Percentiles rank a stretch among this genome's conserved stretches.
Conservation (phyloP, 2,113 vertebrate genomes). For the Takifugu bimaculatus region DNA sequence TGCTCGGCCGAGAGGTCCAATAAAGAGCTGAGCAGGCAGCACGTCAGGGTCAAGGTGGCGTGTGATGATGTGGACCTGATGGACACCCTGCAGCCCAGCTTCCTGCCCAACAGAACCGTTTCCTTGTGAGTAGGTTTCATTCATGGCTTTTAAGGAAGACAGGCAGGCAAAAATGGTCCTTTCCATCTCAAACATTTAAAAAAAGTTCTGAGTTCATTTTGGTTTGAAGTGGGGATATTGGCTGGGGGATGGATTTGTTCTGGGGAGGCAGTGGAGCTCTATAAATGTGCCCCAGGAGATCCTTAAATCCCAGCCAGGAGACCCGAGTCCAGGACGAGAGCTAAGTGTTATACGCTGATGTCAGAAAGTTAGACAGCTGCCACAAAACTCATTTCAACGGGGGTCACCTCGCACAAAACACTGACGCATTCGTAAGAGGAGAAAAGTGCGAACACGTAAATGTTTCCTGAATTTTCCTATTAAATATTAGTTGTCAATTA, state of each 20-base stretch:
- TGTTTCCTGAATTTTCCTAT: no score
- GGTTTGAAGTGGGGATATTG: neutral
- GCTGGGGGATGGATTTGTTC: neutral
- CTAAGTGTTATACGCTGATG: conserved; percentile 22
- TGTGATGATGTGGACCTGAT: conserved; percentile 83
- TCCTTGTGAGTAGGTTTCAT: conserved; percentile 80
- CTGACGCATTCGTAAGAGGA: no score
- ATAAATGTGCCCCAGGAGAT: conserved; percentile 9
- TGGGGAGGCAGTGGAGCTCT: neutral
- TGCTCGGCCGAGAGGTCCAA: conserved; percentile 82
- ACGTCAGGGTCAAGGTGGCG: conserved; percentile 78
- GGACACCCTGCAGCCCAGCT: conserved; percentile 81
- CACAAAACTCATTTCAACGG: neutral
- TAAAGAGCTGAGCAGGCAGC: conserved; percentile 72
- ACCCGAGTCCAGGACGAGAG: neutral
- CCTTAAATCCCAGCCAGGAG: conserved; percentile 12
- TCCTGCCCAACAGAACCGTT: conserved; percentile 83
- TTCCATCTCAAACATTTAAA: neutral
- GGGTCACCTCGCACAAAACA: no score
- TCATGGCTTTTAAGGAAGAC: neutral
- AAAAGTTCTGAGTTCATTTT: neutral
- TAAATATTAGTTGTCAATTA: no score
- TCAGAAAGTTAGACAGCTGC: conserved; percentile 23
- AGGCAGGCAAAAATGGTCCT: no score
- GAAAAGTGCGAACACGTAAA: no score